phyloP scores from a whole-genome alignment of 2,888 invertebrate genomes.

The Zygothrica quintamaculata region DNA sequence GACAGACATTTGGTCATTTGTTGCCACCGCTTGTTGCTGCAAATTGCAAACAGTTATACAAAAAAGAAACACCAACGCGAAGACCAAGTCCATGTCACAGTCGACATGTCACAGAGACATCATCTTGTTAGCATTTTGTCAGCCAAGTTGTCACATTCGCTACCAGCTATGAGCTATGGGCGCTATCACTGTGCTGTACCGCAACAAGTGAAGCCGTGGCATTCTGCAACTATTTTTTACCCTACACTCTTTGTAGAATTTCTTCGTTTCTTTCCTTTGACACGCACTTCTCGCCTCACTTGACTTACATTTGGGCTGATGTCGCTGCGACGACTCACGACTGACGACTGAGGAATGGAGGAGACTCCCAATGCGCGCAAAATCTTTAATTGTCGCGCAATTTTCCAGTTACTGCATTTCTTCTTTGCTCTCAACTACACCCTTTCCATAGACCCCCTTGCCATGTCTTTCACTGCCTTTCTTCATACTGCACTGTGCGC shows the following conservation, averaged over 20 bases:
- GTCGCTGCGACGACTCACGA: conserved; percentile 19
- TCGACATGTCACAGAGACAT: conserved; percentile 50
- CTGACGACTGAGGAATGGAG: too few species aligned
- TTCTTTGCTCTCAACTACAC: conserved; percentile 38
- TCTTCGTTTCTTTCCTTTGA: conserved; percentile 32
- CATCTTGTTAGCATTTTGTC: conserved; percentile 80
- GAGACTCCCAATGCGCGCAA: conserved; percentile 51
- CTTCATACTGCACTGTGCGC: conserved; percentile 9
- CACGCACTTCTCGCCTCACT: conserved; percentile 75
- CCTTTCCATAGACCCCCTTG: conserved; percentile 13
- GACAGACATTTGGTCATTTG: conserved; percentile 77
- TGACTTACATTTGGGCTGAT: conserved; percentile 69
- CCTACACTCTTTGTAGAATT: conserved; percentile 7
- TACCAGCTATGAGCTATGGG: conserved; percentile 37
- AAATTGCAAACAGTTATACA: conserved; percentile 50
- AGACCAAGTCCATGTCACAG: conserved; percentile 19
- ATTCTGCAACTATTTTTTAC: neutral
- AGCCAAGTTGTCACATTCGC: conserved; percentile 78
- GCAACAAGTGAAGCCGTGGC: conserved; percentile 63
- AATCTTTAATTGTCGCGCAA: conserved; percentile 81
- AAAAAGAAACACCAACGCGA: conserved; percentile 36
- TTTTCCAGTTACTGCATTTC: conserved; percentile 80
- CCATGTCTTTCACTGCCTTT: conserved; percentile 1
- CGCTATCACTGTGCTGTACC: conserved; percentile 1
- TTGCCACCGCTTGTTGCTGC: conserved; percentile 71